Evolutionary conservation across 2,797 vertebrate genomes (phyloP), one percentile per base, ranked within the genome.

Genomic region (Lepilemur septentrionalis): DNA sequence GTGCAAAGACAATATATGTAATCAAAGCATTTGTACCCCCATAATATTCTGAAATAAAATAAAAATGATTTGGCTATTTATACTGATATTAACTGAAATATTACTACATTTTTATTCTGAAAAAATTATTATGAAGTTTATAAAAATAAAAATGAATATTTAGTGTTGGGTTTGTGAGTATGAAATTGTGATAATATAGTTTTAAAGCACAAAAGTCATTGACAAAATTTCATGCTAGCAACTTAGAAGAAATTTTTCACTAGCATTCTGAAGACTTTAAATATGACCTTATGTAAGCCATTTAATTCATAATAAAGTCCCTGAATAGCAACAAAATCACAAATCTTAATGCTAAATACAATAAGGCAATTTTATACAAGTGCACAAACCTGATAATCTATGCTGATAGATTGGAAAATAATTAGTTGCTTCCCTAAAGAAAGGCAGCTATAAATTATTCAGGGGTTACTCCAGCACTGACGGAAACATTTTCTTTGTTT

Each of bases 371-470:
- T 96, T 97, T 89, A 63, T 86, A 79, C 13, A 92, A 92, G 76
- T 50, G 15, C 38, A 50, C 52, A 55, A 81, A 48, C 28, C 41
- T 97, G 96, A 89, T 95, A 75, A 93, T 96, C 91, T 86, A 70
- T 73, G 38, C 17, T 82, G 91, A 95, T 95, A 93, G 22, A 3
- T 20, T 94, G 1, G 5, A 76, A 96, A 95, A 96, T 97, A 97
- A 95, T 96, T 89, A 91, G 38, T 89, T 93, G n/a, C 22, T 70
- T 96, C 70, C 20, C 57, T 61, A 89, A 89, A 94, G 81, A 93
- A 96, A 95, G 14, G n/a, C 18, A 70, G 38, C 35, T 90, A 35
- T 89, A 92, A 96, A 89, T 97, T 94, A 83, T 75, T 94, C 81
- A 91, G 67, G 28, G 65, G 10, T 89, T 92, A 63, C 23, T 80